Evolutionary conservation across 35 echinoderm and acorn worm species (phyloP).

Genomic region (Ophioderma brevispina): DNA sequence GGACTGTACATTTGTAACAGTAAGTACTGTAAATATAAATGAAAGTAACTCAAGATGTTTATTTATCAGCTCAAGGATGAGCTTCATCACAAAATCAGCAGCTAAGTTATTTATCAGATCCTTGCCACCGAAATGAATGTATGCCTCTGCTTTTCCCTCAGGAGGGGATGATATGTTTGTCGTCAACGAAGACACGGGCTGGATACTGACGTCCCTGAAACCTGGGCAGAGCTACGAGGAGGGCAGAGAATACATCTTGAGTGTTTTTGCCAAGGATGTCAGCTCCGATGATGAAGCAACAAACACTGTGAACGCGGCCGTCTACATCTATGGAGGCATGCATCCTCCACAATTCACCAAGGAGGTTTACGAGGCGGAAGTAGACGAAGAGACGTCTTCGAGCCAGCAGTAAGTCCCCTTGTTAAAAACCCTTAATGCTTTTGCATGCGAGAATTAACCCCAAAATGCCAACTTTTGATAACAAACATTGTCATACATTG

Average conservation of each 20-base stretch:
- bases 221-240: slow-evolving; percentile 1
- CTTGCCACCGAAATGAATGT: neutral
- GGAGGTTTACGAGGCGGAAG: slow-evolving; percentile 51
- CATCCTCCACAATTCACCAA: slow-evolving; percentile 78
- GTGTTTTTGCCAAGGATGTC: slow-evolving; percentile 65
- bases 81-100: no score
- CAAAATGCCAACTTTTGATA: no score
- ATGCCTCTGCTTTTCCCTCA: neutral
- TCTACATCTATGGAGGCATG: slow-evolving; percentile 56
- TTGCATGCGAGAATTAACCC: no score
- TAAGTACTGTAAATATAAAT: no score
- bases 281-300: slow-evolving; percentile 17
- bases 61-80: no score
- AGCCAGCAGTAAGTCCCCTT: slow-evolving; percentile 12
- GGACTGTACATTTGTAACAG: no score
- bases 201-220: slow-evolving; percentile 29
- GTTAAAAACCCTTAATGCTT: neutral
- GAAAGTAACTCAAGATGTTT: no score
- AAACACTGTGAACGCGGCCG: slow-evolving; percentile 25
- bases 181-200: slow-evolving; percentile 63
- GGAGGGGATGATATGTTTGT: slow-evolving; percentile 44
- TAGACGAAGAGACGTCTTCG: slow-evolving; percentile 22
- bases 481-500: no score
- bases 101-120: no score
- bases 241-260: slow-evolving; percentile 65